phyloP scores from a whole-genome alignment of 2,888 invertebrate species.

The Chalcosyrphus nemorum region DNA sequence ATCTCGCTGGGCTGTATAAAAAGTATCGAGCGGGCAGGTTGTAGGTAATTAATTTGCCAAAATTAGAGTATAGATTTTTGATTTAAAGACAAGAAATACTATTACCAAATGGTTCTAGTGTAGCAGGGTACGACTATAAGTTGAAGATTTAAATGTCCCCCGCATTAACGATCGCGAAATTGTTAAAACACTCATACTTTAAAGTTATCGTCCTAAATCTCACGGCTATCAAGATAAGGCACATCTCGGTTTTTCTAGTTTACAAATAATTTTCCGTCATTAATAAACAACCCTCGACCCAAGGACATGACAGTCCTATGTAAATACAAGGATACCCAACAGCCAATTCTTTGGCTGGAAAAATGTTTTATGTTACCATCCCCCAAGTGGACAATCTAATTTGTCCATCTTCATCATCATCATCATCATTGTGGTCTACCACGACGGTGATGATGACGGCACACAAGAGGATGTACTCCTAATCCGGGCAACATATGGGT shows the following conservation, averaged over 20 bases:
- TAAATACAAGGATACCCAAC: constrained; percentile 34
- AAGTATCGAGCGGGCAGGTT: too few species aligned
- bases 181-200: too few species aligned
- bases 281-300: constrained; percentile 59
- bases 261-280: constrained; percentile 56
- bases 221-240: neutral
- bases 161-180: too few species aligned
- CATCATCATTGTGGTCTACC: constrained; percentile 36
- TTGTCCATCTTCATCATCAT: constrained; percentile 69
- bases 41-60: too few species aligned
- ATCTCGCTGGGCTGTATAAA: too few species aligned
- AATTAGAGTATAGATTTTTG: too few species aligned
- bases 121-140: too few species aligned
- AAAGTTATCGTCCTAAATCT: neutral
- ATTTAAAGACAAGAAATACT: too few species aligned
- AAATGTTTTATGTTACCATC: constrained; percentile 48
- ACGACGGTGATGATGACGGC: constrained; percentile 48
- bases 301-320: constrained; percentile 47
- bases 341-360: constrained; percentile 6
- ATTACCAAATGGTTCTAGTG: too few species aligned
- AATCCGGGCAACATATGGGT: constrained; percentile 70
- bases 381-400: constrained; percentile 60
- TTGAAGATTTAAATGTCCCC: too few species aligned
- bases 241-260: neutral
- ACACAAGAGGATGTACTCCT: constrained; percentile 57